Conservation (phyloP, 64 coral and sea anemone genomes). For the Actinia tenebrosa region DNA sequence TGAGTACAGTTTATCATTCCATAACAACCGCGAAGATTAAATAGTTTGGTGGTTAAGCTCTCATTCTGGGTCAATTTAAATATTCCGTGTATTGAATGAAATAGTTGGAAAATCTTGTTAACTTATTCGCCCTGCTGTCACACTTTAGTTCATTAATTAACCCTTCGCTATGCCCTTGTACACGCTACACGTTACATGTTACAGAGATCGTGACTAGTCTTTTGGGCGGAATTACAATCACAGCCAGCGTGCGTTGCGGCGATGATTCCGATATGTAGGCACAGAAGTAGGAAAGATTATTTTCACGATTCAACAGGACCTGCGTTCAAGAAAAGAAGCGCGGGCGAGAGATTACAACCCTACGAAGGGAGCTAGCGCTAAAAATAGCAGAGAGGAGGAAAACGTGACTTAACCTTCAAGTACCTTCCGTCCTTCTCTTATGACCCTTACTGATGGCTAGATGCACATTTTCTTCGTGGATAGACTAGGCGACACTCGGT, state of each 20-base stretch:
- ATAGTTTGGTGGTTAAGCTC: neutral
- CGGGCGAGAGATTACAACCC: neutral
- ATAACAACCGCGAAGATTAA: neutral
- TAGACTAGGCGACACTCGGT: neutral
- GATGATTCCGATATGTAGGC: neutral
- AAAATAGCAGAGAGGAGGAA: neutral
- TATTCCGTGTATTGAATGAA: neutral
- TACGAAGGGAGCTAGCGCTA: neutral
- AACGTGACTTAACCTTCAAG: conserved; percentile 12
- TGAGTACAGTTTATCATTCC: conserved; percentile 12
- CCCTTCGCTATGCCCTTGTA: neutral
- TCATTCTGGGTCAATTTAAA: neutral
- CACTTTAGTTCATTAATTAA: neutral
- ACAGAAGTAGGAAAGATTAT: neutral
- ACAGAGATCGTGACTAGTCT: neutral
- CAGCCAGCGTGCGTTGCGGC: neutral
- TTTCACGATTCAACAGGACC: conserved; percentile 16
- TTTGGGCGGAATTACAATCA: neutral
- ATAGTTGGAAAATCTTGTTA: neutral
- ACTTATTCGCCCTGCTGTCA: neutral
- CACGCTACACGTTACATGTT: neutral
- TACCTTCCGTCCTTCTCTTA: neutral
- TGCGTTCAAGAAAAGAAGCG: conserved; percentile 41
- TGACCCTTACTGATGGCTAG: neutral
- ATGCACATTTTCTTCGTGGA: conserved; percentile 3